Evolutionary conservation across 2,797 vertebrate species (phyloP).

Genomic region (Semotilus atromaculatus): DNA sequence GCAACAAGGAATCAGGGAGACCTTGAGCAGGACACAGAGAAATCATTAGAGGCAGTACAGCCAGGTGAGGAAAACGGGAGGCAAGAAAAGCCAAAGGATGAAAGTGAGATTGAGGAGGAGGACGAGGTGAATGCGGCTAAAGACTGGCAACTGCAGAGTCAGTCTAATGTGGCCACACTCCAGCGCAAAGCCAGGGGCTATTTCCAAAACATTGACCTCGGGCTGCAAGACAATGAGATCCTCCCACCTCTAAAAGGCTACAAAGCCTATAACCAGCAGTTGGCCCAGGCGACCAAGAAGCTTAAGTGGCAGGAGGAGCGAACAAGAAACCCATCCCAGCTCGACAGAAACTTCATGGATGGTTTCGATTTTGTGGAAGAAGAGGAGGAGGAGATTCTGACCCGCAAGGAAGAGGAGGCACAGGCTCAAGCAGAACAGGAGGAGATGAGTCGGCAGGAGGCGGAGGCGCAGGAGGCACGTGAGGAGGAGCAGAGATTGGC

Average conservation of each 20-base stretch:
- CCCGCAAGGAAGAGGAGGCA: constrained; percentile 74
- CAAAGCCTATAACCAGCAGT: constrained; percentile 83
- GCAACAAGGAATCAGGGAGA: constrained; percentile 58
- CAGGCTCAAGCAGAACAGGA: constrained; percentile 82
- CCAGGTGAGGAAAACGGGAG: constrained; percentile 65
- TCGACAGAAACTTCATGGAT: constrained; percentile 79
- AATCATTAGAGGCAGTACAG: constrained; percentile 69
- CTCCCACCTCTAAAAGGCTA: constrained; percentile 82
- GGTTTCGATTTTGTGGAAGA: constrained; percentile 79
- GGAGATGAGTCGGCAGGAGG: constrained; percentile 87
- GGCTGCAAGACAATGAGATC: constrained; percentile 81
- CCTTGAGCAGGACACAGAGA: constrained; percentile 63
- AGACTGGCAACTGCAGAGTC: constrained; percentile 64
- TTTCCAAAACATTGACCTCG: constrained; percentile 84
- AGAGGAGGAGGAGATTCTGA: constrained; percentile 82
- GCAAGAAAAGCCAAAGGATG: constrained; percentile 61
- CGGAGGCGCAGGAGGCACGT: constrained; percentile 87
- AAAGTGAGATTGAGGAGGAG: constrained; percentile 54
- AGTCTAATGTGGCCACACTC: constrained; percentile 63
- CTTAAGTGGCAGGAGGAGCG: constrained; percentile 80
- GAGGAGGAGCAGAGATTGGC: constrained; percentile 90
- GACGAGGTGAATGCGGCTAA: constrained; percentile 53
- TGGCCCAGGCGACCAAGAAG: constrained; percentile 79
- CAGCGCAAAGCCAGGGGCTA: constrained; percentile 81
- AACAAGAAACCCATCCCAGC: constrained; percentile 63